These are phyloP conservation scores for Pyrrhia umbra DNA, from an alignment of 2,888 invertebrate species.

Conservation along the genomic window DNA sequence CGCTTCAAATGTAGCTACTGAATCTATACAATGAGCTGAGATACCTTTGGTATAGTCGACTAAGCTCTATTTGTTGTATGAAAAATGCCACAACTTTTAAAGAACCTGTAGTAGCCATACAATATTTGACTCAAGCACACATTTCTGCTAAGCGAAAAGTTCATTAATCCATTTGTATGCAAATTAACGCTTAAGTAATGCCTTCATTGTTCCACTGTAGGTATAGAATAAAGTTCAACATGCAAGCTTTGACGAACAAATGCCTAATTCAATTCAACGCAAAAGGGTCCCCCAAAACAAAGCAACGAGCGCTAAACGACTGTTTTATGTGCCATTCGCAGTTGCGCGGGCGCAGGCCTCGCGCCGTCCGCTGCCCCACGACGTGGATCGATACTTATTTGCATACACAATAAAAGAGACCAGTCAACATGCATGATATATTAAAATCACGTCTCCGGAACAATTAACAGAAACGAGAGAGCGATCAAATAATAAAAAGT, in stretches of 20 bases:
- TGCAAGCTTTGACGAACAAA: slow-evolving; percentile 58
- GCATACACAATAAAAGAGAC: slow-evolving; percentile 84
- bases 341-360: slow-evolving; percentile 50
- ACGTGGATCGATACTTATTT: slow-evolving; percentile 78
- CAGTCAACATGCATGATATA: slow-evolving; percentile 87
- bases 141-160: slow-evolving; percentile 56
- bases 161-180: slow-evolving; percentile 53
- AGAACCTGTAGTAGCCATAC: slow-evolving; percentile 26
- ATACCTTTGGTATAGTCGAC: slow-evolving; percentile 17
- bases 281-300: slow-evolving; percentile 65
- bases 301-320: slow-evolving; percentile 66
- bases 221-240: slow-evolving; percentile 57
- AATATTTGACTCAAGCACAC: slow-evolving; percentile 37
- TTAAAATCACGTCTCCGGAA: slow-evolving; percentile 88
- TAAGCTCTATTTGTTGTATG: slow-evolving; percentile 14
- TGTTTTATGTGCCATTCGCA: slow-evolving; percentile 70
- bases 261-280: slow-evolving; percentile 65
- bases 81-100: not conserved
- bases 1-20: slow-evolving; percentile 68
- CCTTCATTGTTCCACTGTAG: slow-evolving; percentile 55
- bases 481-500: slow-evolving; percentile 88
- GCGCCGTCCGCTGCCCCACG: slow-evolving; percentile 50
- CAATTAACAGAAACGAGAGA: slow-evolving; percentile 87
- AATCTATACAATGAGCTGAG: slow-evolving; percentile 60
- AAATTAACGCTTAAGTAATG: slow-evolving; percentile 57